These are phyloP conservation scores for Bos taurus DNA, from an alignment of 2,113 vertebrate genomes.

Conservation along the genomic window DNA sequence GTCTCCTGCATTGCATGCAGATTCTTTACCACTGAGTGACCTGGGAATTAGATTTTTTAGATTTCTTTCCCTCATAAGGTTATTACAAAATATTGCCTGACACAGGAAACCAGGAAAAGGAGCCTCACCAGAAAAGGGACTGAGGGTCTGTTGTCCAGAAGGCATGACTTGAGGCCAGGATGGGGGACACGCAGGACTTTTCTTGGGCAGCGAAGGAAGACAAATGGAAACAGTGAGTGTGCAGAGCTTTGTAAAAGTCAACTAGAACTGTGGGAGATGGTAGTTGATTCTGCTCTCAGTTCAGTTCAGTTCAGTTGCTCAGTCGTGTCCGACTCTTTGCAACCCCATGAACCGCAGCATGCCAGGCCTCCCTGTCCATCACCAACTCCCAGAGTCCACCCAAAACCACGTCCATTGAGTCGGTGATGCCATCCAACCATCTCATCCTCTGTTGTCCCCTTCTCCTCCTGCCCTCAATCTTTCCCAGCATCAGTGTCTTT, in stretches of 20 bases:
- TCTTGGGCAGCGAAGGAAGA: background rate
- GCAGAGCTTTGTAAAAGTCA: background rate
- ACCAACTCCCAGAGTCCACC: no score
- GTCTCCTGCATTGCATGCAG: background rate
- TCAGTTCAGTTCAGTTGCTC: no score
- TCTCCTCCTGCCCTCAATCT: no score
- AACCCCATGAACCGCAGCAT: no score
- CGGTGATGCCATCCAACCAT: no score
- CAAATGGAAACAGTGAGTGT: background rate
- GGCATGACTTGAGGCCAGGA: background rate
- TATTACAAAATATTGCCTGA: background rate
- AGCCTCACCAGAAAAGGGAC: background rate
- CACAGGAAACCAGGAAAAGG: background rate
- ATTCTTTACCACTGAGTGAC: background rate
- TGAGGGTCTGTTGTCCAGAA: background rate
- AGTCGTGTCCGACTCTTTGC: no score
- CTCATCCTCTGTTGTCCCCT: no score
- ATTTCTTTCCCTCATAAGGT: background rate
- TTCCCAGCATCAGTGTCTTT: no score
- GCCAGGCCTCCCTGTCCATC: no score
- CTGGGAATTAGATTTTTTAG: background rate
- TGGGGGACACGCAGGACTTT: background rate
- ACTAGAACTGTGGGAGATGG: background rate
- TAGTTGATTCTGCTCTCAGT: background rate
- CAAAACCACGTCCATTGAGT: no score